phyloP scores from a whole-genome alignment of 2,113 vertebrate genomes.

The Arvicanthis niloticus region DNA sequence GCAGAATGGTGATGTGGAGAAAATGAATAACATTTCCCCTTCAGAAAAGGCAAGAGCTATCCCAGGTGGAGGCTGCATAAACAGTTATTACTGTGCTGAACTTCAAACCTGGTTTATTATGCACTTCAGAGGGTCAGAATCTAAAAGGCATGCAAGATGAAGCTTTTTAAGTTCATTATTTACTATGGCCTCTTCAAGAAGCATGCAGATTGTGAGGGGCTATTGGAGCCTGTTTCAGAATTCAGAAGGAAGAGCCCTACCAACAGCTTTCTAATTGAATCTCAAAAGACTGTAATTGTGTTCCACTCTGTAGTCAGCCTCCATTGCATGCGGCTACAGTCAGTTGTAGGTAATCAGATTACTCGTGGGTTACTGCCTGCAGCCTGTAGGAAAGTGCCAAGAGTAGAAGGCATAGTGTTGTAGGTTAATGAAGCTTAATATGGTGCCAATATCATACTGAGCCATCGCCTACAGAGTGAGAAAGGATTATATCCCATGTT shows the following conservation, averaged over 20 bases:
- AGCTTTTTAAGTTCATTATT: slow-evolving; percentile 78
- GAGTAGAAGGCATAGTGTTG: slow-evolving; percentile 86
- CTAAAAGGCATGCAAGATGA: slow-evolving; percentile 43
- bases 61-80: background rate
- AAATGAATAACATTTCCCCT: slow-evolving; percentile 61
- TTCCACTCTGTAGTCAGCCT: slow-evolving; percentile 81
- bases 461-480: slow-evolving; percentile 89
- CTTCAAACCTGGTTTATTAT: slow-evolving; percentile 47
- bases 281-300: slow-evolving; percentile 78
- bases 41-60: background rate
- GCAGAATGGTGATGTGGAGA: slow-evolving; percentile 11
- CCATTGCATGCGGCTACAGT: slow-evolving; percentile 83
- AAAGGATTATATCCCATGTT: slow-evolving; percentile 91
- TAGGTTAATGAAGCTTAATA: slow-evolving; percentile 89
- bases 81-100: background rate
- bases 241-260: slow-evolving; percentile 74
- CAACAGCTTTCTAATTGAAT: slow-evolving; percentile 85
- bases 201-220: slow-evolving; percentile 68
- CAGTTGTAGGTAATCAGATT: slow-evolving; percentile 88
- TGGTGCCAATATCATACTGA: slow-evolving; percentile 89
- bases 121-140: slow-evolving; percentile 37
- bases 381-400: slow-evolving; percentile 86
- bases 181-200: slow-evolving; percentile 82
- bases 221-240: slow-evolving; percentile 81
- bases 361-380: slow-evolving; percentile 88